phyloP scores from a whole-genome alignment of 2,888 invertebrate species.

The Acrobasis suavella region DNA sequence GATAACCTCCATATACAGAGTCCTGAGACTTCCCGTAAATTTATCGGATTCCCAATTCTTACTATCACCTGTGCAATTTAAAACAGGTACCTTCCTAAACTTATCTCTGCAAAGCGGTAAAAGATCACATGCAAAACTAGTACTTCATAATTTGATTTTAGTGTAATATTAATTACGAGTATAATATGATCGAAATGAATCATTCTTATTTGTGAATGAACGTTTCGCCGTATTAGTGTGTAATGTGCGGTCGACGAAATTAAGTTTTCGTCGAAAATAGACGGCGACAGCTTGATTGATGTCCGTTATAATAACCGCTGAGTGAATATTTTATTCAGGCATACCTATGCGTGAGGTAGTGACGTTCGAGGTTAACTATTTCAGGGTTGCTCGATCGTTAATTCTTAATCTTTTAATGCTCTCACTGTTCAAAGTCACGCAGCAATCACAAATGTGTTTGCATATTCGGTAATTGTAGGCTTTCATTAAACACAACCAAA shows the following conservation, averaged over 20 bases:
- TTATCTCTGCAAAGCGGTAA: too few relatives aligned
- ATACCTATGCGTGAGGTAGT: slow-evolving; percentile 63
- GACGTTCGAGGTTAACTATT: slow-evolving; percentile 68
- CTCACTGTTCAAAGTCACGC: slow-evolving; percentile 60
- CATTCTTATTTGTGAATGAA: slow-evolving; percentile 43
- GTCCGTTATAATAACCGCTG: slow-evolving; percentile 66
- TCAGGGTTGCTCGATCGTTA: slow-evolving; percentile 62
- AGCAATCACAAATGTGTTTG: slow-evolving; percentile 50
- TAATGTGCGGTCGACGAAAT: slow-evolving; percentile 57
- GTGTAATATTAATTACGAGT: too few relatives aligned
- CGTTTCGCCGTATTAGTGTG: slow-evolving; percentile 42
- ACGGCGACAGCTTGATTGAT: slow-evolving; percentile 72
- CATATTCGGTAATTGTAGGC: slow-evolving; percentile 37
- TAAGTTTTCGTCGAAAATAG: slow-evolving; percentile 70
- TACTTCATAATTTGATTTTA: too few relatives aligned
- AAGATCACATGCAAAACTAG: too few relatives aligned
- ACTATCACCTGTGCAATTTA: too few relatives aligned
- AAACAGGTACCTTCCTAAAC: too few relatives aligned
- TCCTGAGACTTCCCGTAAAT: too few relatives aligned
- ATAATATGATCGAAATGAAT: slow-evolving; percentile 27
- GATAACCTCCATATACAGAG: too few relatives aligned
- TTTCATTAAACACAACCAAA: slow-evolving; percentile 26
- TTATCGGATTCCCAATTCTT: too few relatives aligned
- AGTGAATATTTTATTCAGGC: slow-evolving; percentile 72
- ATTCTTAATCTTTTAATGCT: slow-evolving; percentile 62